Percentiles rank a stretch among this genome's conserved stretches.
Conservation (phyloP, 2,888 invertebrate species). For the Lithophane semibrunnea region DNA sequence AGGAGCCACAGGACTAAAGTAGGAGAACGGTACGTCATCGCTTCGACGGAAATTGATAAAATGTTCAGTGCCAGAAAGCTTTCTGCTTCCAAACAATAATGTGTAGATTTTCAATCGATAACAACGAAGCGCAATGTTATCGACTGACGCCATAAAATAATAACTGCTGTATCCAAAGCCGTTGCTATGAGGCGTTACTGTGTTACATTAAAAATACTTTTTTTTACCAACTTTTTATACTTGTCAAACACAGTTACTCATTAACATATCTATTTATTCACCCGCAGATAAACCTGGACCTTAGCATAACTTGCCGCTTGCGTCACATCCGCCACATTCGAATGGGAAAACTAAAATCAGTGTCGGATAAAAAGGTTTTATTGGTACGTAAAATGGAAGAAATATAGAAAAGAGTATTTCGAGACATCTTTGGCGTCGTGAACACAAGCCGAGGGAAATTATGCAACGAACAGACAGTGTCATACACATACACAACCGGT, state of each 20-base stretch:
- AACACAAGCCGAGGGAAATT: slow-evolving; percentile 75
- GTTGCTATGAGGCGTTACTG: slow-evolving; percentile 26
- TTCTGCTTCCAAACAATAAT: slow-evolving; percentile 9
- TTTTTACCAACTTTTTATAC: slow-evolving; percentile 9
- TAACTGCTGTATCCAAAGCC: slow-evolving; percentile 41
- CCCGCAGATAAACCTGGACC: slow-evolving; percentile 12
- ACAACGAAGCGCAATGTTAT: slow-evolving; percentile 50
- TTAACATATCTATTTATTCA: slow-evolving; percentile 24
- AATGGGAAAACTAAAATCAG: slow-evolving; percentile 40
- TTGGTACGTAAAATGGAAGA: slow-evolving; percentile 41
- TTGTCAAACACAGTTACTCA: slow-evolving; percentile 19
- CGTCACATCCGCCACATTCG: slow-evolving; percentile 25
- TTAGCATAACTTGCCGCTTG: slow-evolving; percentile 12
- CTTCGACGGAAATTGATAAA: not conserved
- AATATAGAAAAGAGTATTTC: slow-evolving; percentile 36
- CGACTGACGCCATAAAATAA: slow-evolving; percentile 23
- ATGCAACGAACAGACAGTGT: slow-evolving; percentile 77
- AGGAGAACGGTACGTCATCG: not conserved
- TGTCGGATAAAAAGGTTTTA: slow-evolving; percentile 42
- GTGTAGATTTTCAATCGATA: slow-evolving; percentile 42
- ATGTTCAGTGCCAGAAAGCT: not conserved
- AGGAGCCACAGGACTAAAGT: not conserved
- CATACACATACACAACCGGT: slow-evolving; percentile 77
- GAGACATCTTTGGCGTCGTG: slow-evolving; percentile 56
- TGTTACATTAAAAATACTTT: slow-evolving; percentile 17